Percentiles rank a stretch among this genome's conserved stretches.
These are phyloP conservation scores for Oncorhynchus clarkii DNA, from an alignment of 2,113 vertebrate species.

Conservation along the genomic window DNA sequence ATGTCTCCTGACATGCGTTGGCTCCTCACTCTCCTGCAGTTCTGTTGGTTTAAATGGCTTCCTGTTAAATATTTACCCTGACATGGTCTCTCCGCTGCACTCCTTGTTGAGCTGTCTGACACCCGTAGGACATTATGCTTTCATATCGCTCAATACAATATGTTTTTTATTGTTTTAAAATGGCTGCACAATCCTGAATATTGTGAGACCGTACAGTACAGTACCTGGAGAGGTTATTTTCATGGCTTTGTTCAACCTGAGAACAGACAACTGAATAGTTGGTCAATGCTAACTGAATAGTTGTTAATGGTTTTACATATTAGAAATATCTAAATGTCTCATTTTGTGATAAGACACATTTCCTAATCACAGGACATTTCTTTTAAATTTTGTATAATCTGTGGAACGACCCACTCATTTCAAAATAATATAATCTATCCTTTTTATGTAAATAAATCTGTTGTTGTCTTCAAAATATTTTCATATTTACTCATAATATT, in stretches of 20 bases:
- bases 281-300: neutral
- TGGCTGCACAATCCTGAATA: neutral
- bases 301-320: neutral
- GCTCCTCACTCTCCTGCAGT: neutral
- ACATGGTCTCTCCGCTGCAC: slow-evolving; percentile 1
- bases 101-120: too few relatives aligned
- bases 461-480: neutral
- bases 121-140: too few relatives aligned
- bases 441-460: neutral
- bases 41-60: slow-evolving; percentile 34
- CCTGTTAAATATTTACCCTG: slow-evolving; percentile 47
- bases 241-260: too few relatives aligned
- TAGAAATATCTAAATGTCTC: neutral
- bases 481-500: neutral
- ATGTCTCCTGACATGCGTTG: neutral
- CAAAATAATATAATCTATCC: neutral
- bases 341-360: neutral
- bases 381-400: too few relatives aligned
- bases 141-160: neutral
- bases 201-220: neutral
- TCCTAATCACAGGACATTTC: neutral
- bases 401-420: neutral
- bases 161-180: neutral
- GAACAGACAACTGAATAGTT: too few relatives aligned
- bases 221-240: neutral